Evolutionary conservation across 92 coral and sea anemone species (phyloP), one percentile per base, ranked within the genome.

Genomic region (Umimayanthus kanabou): DNA sequence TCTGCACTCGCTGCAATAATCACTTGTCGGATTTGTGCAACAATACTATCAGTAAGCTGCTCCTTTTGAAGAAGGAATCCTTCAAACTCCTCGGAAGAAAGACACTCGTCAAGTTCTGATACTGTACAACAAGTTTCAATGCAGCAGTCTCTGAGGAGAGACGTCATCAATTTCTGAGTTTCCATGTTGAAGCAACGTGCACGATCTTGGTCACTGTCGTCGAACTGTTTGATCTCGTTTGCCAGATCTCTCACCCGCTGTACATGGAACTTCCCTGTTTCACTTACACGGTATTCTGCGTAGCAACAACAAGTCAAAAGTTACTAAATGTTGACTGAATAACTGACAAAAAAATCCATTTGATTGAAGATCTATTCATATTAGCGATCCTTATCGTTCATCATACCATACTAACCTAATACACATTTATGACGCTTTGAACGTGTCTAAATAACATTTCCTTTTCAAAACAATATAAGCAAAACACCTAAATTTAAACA

Each of bases 141-240:
- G 79, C 53, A 75, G 28, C 79, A 75, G 45, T 75, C 79, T 39
- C 79, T 75, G 5, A 75, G 45, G 50, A 75, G 53, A 10, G 79
- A 75, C 5, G 45, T 37, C 23, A 75, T 37, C 50, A 39, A 75
- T 18, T 20, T 37, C 40, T 20, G 79, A 29, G 79, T 39, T 75
- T 75, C 79, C n/a, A 39, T 14, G 29, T 75, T 75, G 79, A 75
- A 40, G 25, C 47, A 75, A 75, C 79, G 79, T 9, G 15, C 50
- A 75, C 49, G n/a, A 39, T 75, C 79, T 22, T 4, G 79, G 53
- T 75, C 79, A 75, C 0, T 8, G 11, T 39, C 30, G 29, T 39
- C 14, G 8, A 75, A n/a, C 0, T 75, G 37, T 75, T 39, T n/a
- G 53, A 75, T 39, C 53, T 39, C 5, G 25, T 20, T 43, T 13